Conservation (phyloP, 2,888 invertebrate genomes). For the Athetis lepigone region DNA sequence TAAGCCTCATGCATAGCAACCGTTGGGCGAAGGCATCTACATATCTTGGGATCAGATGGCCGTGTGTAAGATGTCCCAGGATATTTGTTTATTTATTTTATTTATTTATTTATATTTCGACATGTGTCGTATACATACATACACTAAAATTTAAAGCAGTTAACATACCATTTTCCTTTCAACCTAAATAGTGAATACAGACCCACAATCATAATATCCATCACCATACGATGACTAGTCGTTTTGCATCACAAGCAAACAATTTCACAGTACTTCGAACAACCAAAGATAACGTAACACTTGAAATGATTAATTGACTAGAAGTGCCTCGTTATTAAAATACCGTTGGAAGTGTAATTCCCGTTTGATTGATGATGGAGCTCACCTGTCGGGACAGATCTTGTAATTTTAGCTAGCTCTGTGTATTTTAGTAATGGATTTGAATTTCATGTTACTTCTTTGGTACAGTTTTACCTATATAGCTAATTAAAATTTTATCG, state of each 20-base stretch:
- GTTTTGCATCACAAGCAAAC: slow-evolving; percentile 14
- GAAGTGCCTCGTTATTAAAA: slow-evolving; percentile 65
- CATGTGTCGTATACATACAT: too few relatives aligned
- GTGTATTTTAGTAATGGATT: slow-evolving; percentile 8
- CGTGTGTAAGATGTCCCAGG: too few relatives aligned
- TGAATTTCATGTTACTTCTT: too few relatives aligned
- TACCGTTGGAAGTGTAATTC: slow-evolving; percentile 62
- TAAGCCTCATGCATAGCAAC: too few relatives aligned
- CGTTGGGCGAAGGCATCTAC: too few relatives aligned
- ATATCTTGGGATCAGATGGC: too few relatives aligned
- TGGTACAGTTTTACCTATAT: too few relatives aligned
- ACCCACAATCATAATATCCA: neutral
- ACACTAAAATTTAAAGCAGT: too few relatives aligned
- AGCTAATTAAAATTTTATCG: too few relatives aligned
- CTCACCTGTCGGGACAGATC: slow-evolving; percentile 24
- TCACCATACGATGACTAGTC: slow-evolving; percentile 1
- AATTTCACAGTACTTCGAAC: slow-evolving; percentile 16
- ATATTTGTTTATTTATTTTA: too few relatives aligned
- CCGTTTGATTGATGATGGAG: slow-evolving; percentile 61
- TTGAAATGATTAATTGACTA: slow-evolving; percentile 69
- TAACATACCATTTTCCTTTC: too few relatives aligned
- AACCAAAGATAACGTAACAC: slow-evolving; percentile 24
- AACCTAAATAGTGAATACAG: neutral
- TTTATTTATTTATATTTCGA: too few relatives aligned
- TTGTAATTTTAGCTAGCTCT: slow-evolving; percentile 24